Evolutionary conservation across 2,113 vertebrate genomes (phyloP), one percentile per base, ranked within the genome.

Genomic region (Gopherus flavomarginatus): DNA sequence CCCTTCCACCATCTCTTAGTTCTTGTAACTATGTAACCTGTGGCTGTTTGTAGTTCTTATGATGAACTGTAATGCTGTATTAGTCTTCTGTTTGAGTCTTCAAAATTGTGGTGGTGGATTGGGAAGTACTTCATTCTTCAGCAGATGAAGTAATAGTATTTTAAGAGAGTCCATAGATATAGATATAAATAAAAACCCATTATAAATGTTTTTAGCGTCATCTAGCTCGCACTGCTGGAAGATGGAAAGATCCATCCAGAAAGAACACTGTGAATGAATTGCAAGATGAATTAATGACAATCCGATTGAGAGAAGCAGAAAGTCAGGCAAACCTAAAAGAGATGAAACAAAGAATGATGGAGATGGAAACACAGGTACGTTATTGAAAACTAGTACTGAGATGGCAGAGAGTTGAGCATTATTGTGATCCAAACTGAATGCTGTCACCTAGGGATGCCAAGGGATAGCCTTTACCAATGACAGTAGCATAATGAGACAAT

Each of bases 271-370:
- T 99, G 91, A 98, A 98, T 82, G 99, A 99, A 96, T 98, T 99
- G 29, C 99, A 99, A 97, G 99, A 99, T 92, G 99, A 99, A 94
- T 98, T 99, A 89, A 99, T 99, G 99, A 99, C 98, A 24, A 99
- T 99, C 81, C 98, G 99, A 89, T 96, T 99, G 75, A 98, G 98
- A 85, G 99, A 99, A 96, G 99, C 99, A 4, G 99, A 99, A 98
- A 99, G 98, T 59, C 99, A 99, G 87, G 99, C 99, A 12, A 99
- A 99, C 95, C 97, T 99, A 81, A 98, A 98, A 81, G 99, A 99
- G 97, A 98, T 98, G 29, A 98, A 99, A n/a, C 99, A 99, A 96
- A 99, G 99, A 96, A 98, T 99, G 98, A 98, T 99, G 97, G 99
- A 99, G 97, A 98, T 99, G 97, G 99, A 99, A 97, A 99, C 99